These are phyloP conservation scores for Sitta europaea DNA, from an alignment of 2,113 vertebrate species.

Conservation along the genomic window DNA sequence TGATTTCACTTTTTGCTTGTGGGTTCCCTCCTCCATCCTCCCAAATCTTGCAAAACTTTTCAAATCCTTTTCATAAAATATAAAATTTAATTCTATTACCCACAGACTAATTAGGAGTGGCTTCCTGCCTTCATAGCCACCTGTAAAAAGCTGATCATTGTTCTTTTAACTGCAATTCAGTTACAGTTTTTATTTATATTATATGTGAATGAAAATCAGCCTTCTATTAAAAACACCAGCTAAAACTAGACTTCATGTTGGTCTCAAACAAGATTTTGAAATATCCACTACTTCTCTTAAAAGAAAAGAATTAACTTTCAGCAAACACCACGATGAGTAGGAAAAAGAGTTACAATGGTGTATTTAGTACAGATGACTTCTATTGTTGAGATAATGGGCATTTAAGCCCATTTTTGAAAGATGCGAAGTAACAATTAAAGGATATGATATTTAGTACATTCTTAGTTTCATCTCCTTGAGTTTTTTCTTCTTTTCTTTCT, in stretches of 20 bases:
- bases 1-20: neutral
- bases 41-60: neutral
- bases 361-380: neutral
- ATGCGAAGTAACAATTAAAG: neutral
- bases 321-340: neutral
- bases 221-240: neutral
- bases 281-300: neutral
- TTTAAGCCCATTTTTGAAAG: neutral
- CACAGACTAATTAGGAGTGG: neutral
- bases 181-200: neutral
- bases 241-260: neutral
- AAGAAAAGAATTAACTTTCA: neutral
- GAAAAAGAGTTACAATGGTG: rapidly evolving
- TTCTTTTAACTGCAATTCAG: neutral
- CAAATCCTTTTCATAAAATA: neutral
- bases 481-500: neutral
- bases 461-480: neutral
- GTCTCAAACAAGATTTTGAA: neutral
- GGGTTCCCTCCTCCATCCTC: rapidly evolving
- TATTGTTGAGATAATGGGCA: neutral
- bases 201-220: neutral
- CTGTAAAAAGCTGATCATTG: neutral
- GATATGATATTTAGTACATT: neutral
- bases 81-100: neutral
- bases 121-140: neutral